A percentile compares a stretch with the other conserved stretches of the same genome.
These are phyloP conservation scores for Halocynthia aurantium DNA, from an alignment of 23 tunicate species.

Conservation along the genomic window DNA sequence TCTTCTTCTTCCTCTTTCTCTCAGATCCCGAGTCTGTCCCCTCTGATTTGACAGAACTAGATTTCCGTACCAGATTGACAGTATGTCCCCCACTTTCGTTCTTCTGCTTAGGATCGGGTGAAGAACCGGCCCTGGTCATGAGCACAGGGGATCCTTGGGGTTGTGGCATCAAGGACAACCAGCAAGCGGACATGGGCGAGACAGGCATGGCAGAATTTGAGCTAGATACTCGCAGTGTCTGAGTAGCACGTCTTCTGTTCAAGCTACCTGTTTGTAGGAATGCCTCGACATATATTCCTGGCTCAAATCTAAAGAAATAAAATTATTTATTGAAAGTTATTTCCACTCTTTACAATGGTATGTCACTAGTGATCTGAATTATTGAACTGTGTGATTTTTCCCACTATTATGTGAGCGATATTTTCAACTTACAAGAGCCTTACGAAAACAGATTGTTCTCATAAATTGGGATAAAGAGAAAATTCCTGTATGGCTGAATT, in stretches of 20 bases:
- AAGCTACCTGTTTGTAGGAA: slow-evolving; percentile 29
- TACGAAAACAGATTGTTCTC: too few species aligned
- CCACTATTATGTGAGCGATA: too few species aligned
- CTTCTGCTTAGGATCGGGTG: background rate
- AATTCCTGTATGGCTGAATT: too few species aligned
- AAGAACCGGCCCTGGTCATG: background rate
- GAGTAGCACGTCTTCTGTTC: slow-evolving; percentile 18
- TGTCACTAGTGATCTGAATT: too few species aligned
- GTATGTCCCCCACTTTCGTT: background rate
- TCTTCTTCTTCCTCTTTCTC: slow-evolving; percentile 3
- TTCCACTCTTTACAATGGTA: too few species aligned
- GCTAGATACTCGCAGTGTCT: slow-evolving; percentile 4
- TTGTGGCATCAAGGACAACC: slow-evolving; percentile 8
- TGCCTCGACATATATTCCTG: slow-evolving; percentile 44
- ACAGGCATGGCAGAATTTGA: slow-evolving; percentile 11
- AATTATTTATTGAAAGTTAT: background rate
- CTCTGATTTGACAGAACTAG: slow-evolving; percentile 10
- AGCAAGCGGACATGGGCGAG: slow-evolving; percentile 18
- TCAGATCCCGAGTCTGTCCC: slow-evolving; percentile 4
- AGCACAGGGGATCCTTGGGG: slow-evolving; percentile 6
- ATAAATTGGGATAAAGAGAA: too few species aligned
- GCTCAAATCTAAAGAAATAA: slow-evolving; percentile 31
- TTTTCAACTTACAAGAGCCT: too few species aligned
- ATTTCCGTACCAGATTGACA: background rate
- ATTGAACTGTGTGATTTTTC: too few species aligned